Conservation (phyloP, 2,888 invertebrate genomes). For the Athalia rosae region DNA sequence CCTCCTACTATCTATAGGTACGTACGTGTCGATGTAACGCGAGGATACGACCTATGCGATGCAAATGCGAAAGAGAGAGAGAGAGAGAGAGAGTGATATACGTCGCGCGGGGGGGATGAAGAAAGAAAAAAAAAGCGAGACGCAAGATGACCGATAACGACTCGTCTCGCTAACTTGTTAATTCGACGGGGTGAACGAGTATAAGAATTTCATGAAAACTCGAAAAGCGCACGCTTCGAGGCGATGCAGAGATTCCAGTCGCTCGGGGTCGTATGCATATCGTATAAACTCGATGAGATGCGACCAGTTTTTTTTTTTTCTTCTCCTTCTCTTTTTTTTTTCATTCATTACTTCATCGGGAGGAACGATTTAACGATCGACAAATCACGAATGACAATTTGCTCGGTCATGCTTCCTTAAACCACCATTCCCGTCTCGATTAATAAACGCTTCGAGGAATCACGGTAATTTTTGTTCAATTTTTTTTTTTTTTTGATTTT, state of each 20-base stretch:
- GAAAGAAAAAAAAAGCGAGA: slow-evolving; percentile 5
- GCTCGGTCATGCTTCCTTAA: neutral
- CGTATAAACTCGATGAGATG: neutral
- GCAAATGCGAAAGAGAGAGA: slow-evolving; percentile 52
- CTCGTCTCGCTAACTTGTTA: neutral
- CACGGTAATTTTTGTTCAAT: neutral
- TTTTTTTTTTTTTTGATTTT: neutral
- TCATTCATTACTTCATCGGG: slow-evolving; percentile 6
- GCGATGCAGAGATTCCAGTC: neutral
- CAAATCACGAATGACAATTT: slow-evolving; percentile 35
- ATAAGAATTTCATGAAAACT: neutral
- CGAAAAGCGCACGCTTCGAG: slow-evolving; percentile 25
- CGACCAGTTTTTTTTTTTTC: neutral
- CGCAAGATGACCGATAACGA: slow-evolving; percentile 22
- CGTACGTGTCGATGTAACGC: slow-evolving; percentile 44
- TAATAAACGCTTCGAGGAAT: slow-evolving; percentile 3
- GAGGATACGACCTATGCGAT: slow-evolving; percentile 48
- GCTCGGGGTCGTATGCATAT: too few species aligned
- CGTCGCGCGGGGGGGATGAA: slow-evolving; percentile 18
- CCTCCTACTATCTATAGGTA: slow-evolving; percentile 54
- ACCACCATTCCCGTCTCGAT: slow-evolving; percentile 21
- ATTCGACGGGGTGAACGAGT: too few species aligned
- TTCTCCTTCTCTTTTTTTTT: neutral
- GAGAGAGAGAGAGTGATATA: slow-evolving; percentile 51
- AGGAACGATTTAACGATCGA: slow-evolving; percentile 3